These are phyloP conservation scores for Rotaria macrura DNA, from an alignment of 2,888 invertebrate genomes.

Conservation along the genomic window DNA sequence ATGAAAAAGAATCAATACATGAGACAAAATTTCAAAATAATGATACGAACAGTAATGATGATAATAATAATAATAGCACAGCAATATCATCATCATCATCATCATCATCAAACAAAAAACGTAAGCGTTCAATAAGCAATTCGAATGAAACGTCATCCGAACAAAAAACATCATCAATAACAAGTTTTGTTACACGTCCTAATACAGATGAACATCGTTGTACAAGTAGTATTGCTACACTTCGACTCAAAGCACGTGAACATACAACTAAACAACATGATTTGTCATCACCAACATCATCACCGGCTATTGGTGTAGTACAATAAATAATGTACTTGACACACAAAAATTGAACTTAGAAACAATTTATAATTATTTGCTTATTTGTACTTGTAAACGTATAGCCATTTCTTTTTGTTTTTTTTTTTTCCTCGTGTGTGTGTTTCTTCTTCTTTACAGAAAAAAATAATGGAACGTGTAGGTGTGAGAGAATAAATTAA, in stretches of 20 bases:
- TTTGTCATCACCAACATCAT: conserved; percentile 12
- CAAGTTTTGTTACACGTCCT: conserved; percentile 1
- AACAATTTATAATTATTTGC: neutral
- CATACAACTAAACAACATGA: conserved; percentile 14
- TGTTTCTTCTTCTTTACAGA: conserved; percentile 1
- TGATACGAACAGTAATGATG: neutral
- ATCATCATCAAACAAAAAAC: neutral
- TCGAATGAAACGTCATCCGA: neutral
- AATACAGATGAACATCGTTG: neutral
- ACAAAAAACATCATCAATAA: neutral
- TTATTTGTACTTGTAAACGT: neutral
- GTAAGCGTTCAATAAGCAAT: neutral
- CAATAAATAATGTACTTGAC: neutral
- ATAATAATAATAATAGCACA: neutral
- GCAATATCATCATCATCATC: neutral
- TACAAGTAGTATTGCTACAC: conserved; percentile 15
- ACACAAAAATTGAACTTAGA: too few species aligned
- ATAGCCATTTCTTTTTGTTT: neutral
- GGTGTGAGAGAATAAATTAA: conserved; percentile 3
- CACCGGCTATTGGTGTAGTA: conserved; percentile 7
- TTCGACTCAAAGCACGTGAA: conserved; percentile 9
- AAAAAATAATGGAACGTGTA: neutral
- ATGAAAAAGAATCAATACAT: neutral
- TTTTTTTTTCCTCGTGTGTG: neutral
- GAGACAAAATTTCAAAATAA: neutral